phyloP scores from a whole-genome alignment of 2,113 vertebrate genomes.

The Hippocampus comes region DNA sequence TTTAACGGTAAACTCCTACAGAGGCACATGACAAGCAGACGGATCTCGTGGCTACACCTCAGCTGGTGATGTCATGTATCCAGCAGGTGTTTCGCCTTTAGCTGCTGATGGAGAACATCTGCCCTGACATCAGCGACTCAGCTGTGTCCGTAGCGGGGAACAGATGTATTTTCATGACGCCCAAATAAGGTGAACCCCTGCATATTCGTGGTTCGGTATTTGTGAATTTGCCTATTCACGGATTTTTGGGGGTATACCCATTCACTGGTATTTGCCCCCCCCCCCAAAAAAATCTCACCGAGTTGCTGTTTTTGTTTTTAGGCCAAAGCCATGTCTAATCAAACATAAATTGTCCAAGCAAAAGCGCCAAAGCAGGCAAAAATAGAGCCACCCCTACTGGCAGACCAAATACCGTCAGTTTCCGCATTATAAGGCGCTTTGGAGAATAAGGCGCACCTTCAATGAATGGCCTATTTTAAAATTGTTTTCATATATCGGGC shows the following conservation, averaged over 20 bases:
- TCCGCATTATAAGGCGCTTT: no score
- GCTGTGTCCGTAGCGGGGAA: constrained; percentile 12
- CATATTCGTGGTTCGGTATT: background rate
- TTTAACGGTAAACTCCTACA: background rate
- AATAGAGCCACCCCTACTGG: no score
- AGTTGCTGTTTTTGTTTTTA: no score
- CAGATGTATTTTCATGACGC: background rate
- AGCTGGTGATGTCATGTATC: constrained; percentile 29
- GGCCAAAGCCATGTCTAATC: no score
- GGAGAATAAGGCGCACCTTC: no score
- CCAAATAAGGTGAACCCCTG: background rate
- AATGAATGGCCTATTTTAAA: no score
- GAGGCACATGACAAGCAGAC: constrained; percentile 2
- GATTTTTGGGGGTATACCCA: background rate
- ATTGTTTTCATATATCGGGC: no score
- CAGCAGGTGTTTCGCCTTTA: constrained; percentile 37
- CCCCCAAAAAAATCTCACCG: no score
- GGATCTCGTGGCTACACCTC: background rate
- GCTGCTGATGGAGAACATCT: constrained; percentile 36
- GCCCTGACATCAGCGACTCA: constrained; percentile 36
- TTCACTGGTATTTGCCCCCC: background rate
- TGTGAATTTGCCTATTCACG: background rate
- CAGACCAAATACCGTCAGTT: no score
- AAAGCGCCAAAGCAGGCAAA: no score
- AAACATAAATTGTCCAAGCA: no score